Evolutionary conservation across 2,888 invertebrate species (phyloP), one percentile per base, ranked within the genome.

Genomic region (Dolichomitus sp.): DNA sequence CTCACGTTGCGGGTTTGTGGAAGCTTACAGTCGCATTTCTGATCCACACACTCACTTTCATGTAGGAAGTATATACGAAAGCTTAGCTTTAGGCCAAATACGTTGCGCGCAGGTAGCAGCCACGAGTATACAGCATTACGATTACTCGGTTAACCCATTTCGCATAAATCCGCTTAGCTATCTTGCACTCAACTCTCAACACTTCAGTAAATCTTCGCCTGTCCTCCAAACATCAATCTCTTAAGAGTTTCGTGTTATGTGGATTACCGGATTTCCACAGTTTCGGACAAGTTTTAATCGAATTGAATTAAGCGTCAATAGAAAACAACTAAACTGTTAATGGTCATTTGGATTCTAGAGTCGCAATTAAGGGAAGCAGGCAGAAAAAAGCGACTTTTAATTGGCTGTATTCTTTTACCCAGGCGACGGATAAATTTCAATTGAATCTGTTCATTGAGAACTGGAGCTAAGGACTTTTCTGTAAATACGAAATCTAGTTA

Each of bases 1-100:
- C 40, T 74, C 74, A 40, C 54, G 65, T 65, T 75, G n/a, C 37
- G 11, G 40, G 37, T 63, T 37, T 19, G 40, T 40, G 12, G 45
- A 40, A 66, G 75, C 75, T 65, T 54, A 17, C 33, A 12, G n/a
- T 17, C 9, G 30, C 63, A 30, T 14, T 72, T 65, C 65, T 57
- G 27, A 40, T 33, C 65, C 52, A 45, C 30, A n/a, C 33, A 12
- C 30, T 42, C 42, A 30, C 17, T 54, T 42, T 30, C 27, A 12
- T 52, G 12, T 65, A 40, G 42, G 3, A 6, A 59, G 23, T 59
- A 57, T 30, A 23, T 17, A 42, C 57, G 65, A 75, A 54, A 65
- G 75, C 54, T 54, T 54, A 65, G 52, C 50, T 74, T 66, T 42
- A 33, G 40, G 17, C 52, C 30, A 66, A 75, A 75, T 75, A 63